Conservation (phyloP, 2,797 vertebrate genomes). For the Spheniscus humboldti region DNA sequence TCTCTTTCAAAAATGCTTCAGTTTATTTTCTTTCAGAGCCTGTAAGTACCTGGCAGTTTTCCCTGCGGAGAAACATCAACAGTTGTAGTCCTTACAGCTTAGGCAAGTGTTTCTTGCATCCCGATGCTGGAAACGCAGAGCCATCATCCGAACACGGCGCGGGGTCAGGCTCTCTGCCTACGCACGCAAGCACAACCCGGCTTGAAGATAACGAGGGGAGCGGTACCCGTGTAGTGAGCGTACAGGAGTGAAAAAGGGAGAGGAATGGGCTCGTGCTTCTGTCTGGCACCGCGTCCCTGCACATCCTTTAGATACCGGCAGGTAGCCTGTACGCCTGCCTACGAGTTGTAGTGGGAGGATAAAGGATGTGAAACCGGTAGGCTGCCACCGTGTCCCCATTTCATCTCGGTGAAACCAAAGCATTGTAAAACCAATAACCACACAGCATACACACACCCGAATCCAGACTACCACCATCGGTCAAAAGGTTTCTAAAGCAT, state of each 20-base stretch:
- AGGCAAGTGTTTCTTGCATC: not conserved
- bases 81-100: not conserved
- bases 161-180: not conserved
- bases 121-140: not conserved
- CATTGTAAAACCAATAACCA: not conserved
- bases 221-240: rapidly evolving
- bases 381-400: not conserved
- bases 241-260: not conserved
- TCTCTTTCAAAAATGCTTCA: not conserved
- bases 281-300: not conserved
- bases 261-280: not conserved
- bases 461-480: not conserved
- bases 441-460: not conserved
- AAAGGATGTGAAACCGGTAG: not conserved
- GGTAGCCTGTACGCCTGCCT: rapidly evolving
- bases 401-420: not conserved
- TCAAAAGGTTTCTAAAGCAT: not conserved
- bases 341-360: rapidly evolving
- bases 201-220: rapidly evolving
- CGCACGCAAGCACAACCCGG: rapidly evolving
- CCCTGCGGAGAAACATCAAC: not conserved
- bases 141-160: rapidly evolving
- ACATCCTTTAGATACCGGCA: not conserved
- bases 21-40: not conserved
- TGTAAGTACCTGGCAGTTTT: not conserved